Percentiles rank a stretch among this genome's conserved stretches.
phyloP scores from a whole-genome alignment of 2,888 invertebrate species.

The Mimachlamys varia region DNA sequence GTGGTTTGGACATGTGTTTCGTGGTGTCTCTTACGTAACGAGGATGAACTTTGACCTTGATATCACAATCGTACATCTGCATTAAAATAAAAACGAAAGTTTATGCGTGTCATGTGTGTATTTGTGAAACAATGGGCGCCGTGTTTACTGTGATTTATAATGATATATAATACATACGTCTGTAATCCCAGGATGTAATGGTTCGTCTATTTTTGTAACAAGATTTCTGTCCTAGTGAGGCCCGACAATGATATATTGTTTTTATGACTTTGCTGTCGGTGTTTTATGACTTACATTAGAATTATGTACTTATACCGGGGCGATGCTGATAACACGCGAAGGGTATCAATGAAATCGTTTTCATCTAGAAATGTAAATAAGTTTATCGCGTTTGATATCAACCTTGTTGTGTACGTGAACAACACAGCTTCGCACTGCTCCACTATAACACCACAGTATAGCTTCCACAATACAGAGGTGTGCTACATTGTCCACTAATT shows the following conservation, averaged over 20 bases:
- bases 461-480: no score
- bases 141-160: neutral
- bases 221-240: neutral
- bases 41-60: neutral
- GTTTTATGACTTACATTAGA: neutral
- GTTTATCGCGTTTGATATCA: neutral
- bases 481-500: no score
- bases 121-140: neutral
- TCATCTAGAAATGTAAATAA: constrained; percentile 26
- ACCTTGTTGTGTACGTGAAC: neutral
- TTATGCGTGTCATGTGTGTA: neutral
- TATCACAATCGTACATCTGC: neutral
- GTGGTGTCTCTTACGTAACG: no score
- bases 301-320: neutral
- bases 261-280: neutral
- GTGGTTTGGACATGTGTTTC: no score
- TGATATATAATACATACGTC: no score
- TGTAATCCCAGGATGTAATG: neutral
- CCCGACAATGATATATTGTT: neutral
- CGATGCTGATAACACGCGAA: neutral
- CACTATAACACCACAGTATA: no score
- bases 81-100: neutral
- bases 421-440: neutral
- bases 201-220: neutral
- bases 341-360: constrained; percentile 2